Percentiles rank a stretch among this genome's conserved stretches.
phyloP scores from a whole-genome alignment of 2,888 invertebrate genomes.

The Lepidochrysops patricia region DNA sequence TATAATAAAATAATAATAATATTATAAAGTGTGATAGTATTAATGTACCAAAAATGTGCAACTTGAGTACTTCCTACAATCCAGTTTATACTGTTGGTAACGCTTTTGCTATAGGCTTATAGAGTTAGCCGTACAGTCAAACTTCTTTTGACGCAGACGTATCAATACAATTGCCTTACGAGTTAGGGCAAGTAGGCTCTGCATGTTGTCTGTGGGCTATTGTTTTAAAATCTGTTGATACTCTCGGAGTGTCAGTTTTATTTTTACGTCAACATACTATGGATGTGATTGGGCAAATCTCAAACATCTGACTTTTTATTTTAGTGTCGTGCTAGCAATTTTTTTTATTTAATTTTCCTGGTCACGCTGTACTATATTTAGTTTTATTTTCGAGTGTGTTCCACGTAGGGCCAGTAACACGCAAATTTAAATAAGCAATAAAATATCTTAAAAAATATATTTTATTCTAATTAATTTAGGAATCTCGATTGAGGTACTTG shows the following conservation, averaged over 20 bases:
- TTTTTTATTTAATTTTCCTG: background rate
- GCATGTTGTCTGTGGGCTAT: too few species aligned
- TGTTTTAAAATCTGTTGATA: too few species aligned
- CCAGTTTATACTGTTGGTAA: constrained; percentile 4
- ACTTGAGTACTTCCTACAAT: background rate
- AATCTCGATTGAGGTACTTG: background rate
- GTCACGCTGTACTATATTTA: background rate
- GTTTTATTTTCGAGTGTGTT: background rate
- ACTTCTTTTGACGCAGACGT: too few species aligned
- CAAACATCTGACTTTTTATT: too few species aligned
- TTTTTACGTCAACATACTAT: too few species aligned
- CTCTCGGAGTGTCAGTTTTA: too few species aligned
- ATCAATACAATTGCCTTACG: too few species aligned
- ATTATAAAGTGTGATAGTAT: constrained; percentile 6
- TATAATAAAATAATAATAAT: too few species aligned
- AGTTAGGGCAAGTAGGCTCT: too few species aligned
- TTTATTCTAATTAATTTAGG: background rate
- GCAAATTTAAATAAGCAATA: background rate
- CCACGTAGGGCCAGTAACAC: background rate
- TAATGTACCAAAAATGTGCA: constrained; percentile 3
- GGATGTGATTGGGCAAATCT: too few species aligned
- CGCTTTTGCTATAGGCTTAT: background rate
- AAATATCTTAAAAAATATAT: background rate
- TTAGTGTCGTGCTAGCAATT: too few species aligned
- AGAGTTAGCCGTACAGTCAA: too few species aligned